These are phyloP conservation scores for Caloenas nicobarica DNA, from an alignment of 2,113 vertebrate genomes.

Conservation along the genomic window DNA sequence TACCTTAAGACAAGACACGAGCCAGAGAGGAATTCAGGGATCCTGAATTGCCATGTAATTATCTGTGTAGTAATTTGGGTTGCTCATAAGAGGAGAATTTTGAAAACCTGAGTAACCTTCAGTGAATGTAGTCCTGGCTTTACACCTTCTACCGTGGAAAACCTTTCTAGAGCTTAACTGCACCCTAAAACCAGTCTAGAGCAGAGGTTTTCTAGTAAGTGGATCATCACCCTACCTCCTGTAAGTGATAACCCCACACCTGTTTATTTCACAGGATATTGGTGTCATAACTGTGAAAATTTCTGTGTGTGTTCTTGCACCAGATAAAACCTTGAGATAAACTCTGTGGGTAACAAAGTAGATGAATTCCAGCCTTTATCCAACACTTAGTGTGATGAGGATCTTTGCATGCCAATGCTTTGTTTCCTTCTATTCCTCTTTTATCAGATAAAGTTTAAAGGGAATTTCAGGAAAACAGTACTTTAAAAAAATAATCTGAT, in stretches of 20 bases:
- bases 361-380: not conserved
- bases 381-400: not conserved
- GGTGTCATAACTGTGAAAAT: not conserved
- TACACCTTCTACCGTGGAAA: not conserved
- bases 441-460: not conserved
- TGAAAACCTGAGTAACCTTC: not conserved
- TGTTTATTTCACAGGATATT: not conserved
- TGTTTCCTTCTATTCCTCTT: not conserved
- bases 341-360: not conserved
- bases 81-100: not conserved
- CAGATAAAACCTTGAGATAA: not conserved
- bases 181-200: not conserved
- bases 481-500: not conserved
- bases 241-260: not conserved
- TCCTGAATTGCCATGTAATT: not conserved
- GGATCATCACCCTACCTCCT: not conserved
- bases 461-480: not conserved
- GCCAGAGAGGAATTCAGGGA: not conserved
- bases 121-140: not conserved
- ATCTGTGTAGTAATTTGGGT: not conserved
- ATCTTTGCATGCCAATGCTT: not conserved
- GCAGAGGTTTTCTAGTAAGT: not conserved
- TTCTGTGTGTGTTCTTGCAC: not conserved
- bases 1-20: not conserved
- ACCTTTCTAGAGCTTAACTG: not conserved